Evolutionary conservation across 1,140 invertebrate species (phyloP).

Genomic region (Scaptomyza hsui): DNA sequence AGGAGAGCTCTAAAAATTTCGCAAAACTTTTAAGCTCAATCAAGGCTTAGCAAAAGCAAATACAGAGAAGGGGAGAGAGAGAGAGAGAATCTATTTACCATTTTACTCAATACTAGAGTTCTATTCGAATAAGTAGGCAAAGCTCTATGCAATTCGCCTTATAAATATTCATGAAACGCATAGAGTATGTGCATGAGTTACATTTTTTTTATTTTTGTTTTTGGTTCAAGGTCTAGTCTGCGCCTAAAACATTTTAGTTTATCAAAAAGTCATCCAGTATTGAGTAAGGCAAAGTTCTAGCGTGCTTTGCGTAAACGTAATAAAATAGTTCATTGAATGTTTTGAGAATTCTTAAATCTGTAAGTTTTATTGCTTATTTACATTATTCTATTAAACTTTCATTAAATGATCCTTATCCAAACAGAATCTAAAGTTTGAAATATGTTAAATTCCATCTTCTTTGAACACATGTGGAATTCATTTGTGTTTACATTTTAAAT

Average conservation of each 20-base stretch:
- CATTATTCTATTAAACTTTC: too few relatives aligned
- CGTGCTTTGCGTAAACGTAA: too few relatives aligned
- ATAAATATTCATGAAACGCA: slow-evolving; percentile 4
- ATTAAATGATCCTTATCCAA: too few relatives aligned
- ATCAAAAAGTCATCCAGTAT: not conserved
- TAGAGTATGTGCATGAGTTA: not conserved
- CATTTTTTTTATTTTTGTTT: not conserved
- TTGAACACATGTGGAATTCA: too few relatives aligned
- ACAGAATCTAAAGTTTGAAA: too few relatives aligned
- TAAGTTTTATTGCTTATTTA: too few relatives aligned
- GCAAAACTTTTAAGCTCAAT: not conserved
- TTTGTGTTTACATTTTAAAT: too few relatives aligned
- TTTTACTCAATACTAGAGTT: not conserved
- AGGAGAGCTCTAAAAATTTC: not conserved
- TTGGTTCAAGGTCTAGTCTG: not conserved
- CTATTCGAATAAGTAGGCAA: not conserved
- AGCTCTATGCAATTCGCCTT: not conserved
- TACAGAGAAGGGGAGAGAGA: not conserved
- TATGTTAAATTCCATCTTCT: too few relatives aligned
- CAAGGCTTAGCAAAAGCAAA: not conserved
- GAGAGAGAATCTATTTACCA: not conserved
- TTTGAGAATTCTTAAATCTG: too few relatives aligned
- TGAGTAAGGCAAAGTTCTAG: too few relatives aligned
- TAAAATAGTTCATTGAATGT: too few relatives aligned
- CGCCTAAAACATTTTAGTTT: not conserved